phyloP scores from a whole-genome alignment of 2,888 invertebrate species.

The Loripinus fragilis region DNA sequence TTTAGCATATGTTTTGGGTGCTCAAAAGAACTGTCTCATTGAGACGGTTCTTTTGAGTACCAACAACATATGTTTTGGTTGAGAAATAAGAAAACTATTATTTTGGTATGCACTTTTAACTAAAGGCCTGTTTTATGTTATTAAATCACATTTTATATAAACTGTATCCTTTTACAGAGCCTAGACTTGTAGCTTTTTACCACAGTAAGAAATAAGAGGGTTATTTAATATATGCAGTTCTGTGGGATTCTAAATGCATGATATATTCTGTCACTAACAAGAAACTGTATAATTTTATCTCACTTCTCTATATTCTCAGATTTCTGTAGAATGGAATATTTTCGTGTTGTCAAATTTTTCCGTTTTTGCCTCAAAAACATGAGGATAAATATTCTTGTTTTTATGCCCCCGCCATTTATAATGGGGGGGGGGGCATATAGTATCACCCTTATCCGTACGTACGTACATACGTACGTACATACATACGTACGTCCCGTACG shows the following conservation, averaged over 20 bases:
- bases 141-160: background rate
- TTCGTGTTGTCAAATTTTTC: no score
- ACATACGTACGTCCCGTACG: background rate
- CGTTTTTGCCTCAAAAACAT: no score
- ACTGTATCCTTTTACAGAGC: conserved; percentile 43
- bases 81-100: no score
- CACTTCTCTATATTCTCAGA: no score
- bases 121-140: background rate
- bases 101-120: no score
- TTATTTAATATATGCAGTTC: background rate
- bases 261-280: background rate
- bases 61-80: no score
- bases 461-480: background rate
- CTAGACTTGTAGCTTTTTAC: conserved; percentile 42
- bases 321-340: no score
- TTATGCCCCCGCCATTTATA: background rate
- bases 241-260: conserved; percentile 7
- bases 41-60: no score
- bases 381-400: no score
- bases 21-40: no score
- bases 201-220: conserved; percentile 43
- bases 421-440: no score
- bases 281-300: background rate
- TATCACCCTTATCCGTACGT: background rate
- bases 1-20: no score